Conservation (phyloP, 2,113 vertebrate species). For the Nanorana parkeri region DNA sequence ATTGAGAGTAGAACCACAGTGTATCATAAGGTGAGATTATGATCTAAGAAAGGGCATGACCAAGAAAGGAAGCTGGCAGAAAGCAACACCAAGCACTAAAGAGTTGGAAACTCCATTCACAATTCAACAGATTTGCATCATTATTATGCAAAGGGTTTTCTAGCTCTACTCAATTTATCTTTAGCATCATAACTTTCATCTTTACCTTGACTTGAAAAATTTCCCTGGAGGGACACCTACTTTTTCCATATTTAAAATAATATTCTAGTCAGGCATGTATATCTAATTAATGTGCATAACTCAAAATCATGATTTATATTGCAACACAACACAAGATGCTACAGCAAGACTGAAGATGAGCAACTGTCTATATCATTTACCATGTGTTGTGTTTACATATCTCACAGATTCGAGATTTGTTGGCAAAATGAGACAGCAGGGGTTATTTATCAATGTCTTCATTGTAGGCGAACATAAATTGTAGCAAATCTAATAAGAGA, state of each 20-base stretch:
- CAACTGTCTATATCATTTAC: neutral
- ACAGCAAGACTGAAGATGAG: neutral
- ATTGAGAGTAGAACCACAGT: no score
- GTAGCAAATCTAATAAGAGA: neutral
- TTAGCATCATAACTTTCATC: neutral
- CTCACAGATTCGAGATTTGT: slow-evolving; percentile 3
- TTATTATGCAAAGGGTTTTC: no score
- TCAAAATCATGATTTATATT: slow-evolving; percentile 1
- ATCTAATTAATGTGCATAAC: slow-evolving; percentile 14
- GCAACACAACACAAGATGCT: neutral
- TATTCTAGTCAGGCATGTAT: neutral
- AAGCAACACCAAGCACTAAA: no score
- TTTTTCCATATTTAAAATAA: neutral
- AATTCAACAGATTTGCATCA: no score
- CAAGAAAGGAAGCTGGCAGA: no score
- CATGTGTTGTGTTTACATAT: slow-evolving; percentile 14
- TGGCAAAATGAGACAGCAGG: neutral
- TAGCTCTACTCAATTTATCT: neutral
- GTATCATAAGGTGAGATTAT: no score
- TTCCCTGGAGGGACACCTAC: neutral
- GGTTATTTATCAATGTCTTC: slow-evolving; percentile 20
- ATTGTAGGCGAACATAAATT: neutral
- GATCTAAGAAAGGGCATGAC: no score
- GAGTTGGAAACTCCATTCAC: no score
- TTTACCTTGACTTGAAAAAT: neutral